Evolutionary conservation across 2,888 invertebrate genomes (phyloP).

Genomic region (Helleia helle): DNA sequence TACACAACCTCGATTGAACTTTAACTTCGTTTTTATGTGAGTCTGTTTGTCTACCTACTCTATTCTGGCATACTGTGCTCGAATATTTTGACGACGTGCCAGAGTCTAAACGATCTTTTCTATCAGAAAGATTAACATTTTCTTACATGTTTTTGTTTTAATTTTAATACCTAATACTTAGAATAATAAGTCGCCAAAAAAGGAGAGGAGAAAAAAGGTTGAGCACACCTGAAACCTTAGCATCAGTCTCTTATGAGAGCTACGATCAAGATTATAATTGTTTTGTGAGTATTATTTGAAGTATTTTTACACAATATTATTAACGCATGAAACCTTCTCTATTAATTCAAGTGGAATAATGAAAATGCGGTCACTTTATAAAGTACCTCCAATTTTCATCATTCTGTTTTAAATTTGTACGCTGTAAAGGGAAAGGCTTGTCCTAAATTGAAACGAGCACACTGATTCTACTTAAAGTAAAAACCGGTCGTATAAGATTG

Average conservation of each 20-base stretch:
- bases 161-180: too few species aligned
- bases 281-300: background rate
- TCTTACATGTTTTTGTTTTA: too few species aligned
- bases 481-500: slow-evolving; percentile 12
- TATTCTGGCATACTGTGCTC: too few species aligned
- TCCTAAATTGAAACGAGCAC: slow-evolving; percentile 6
- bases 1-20: too few species aligned
- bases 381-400: background rate
- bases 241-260: too few species aligned
- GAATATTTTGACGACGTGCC: too few species aligned
- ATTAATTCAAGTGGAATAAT: background rate
- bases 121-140: too few species aligned
- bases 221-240: background rate
- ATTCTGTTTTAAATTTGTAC: slow-evolving; percentile 2
- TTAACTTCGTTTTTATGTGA: too few species aligned
- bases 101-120: too few species aligned
- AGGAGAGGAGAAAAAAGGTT: background rate
- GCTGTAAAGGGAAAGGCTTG: background rate
- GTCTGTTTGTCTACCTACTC: too few species aligned
- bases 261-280: background rate
- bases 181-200: background rate
- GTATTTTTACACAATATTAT: background rate
- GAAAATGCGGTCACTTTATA: background rate
- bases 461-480: background rate
- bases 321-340: background rate